phyloP scores from a whole-genome alignment of 1,140 invertebrate species.

The Portunus trituberculatus region DNA sequence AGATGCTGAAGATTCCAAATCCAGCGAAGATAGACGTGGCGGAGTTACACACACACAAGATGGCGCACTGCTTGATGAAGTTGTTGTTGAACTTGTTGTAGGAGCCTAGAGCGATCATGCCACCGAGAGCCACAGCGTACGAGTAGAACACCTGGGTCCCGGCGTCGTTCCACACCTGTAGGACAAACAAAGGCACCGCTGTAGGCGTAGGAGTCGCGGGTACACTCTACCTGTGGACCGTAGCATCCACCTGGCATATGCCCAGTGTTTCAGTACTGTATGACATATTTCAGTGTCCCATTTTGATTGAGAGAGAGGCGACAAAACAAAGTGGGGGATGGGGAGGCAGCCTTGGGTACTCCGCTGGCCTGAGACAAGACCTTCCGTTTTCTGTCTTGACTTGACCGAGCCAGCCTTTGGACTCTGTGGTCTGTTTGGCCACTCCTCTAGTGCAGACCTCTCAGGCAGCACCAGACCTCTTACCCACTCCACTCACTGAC shows the following conservation, averaged over 20 bases:
- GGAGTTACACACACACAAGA: conserved; percentile 80
- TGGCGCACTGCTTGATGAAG: conserved; percentile 87
- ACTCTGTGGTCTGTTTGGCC: conserved; percentile 33
- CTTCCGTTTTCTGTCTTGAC: conserved; percentile 15
- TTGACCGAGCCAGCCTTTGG: conserved; percentile 48
- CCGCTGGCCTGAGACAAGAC: background rate
- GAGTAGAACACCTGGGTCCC: conserved; percentile 82
- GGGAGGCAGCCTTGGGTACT: background rate
- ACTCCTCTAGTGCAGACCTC: conserved; percentile 55
- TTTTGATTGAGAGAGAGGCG: conserved; percentile 64
- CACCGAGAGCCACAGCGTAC: conserved; percentile 81
- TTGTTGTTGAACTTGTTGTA: conserved; percentile 85
- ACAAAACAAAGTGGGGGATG: conserved; percentile 63
- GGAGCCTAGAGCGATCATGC: conserved; percentile 83
- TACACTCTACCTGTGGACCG: conserved; percentile 50
- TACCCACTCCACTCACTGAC: too few relatives aligned
- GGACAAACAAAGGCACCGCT: conserved; percentile 48
- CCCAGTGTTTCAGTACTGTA: conserved; percentile 71
- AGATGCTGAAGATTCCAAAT: conserved; percentile 82
- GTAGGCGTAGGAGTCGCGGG: conserved; percentile 13
- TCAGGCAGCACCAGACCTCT: background rate
- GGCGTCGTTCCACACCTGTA: conserved; percentile 81
- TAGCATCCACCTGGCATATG: conserved; percentile 71
- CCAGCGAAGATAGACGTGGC: conserved; percentile 84
- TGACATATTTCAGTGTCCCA: conserved; percentile 76